Conservation (phyloP, 2,113 vertebrate genomes). For the Pterophyllum scalare region DNA sequence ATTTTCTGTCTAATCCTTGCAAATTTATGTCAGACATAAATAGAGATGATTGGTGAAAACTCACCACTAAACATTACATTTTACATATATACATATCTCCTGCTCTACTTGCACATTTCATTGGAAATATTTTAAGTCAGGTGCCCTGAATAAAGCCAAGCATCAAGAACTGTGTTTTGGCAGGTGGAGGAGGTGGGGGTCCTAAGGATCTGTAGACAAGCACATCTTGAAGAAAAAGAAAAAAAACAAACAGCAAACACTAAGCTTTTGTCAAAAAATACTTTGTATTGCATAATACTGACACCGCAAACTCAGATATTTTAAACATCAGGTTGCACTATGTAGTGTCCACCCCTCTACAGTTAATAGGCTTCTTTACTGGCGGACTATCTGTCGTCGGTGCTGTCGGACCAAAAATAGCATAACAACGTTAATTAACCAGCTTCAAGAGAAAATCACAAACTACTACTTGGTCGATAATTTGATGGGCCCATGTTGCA, state of each 20-base stretch:
- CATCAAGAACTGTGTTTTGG: not conserved
- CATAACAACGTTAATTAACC: not conserved
- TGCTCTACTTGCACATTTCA: no score
- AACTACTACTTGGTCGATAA: not conserved
- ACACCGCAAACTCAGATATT: not conserved
- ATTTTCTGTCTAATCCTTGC: not conserved
- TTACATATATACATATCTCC: no score
- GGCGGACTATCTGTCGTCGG: not conserved
- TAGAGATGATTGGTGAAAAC: no score
- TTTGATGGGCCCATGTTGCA: not conserved
- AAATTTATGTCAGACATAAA: not conserved
- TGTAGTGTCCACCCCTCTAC: not conserved
- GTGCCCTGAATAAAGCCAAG: not conserved
- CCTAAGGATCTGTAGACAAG: not conserved
- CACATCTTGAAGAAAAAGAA: not conserved
- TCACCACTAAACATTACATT: no score
- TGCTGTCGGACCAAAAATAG: not conserved
- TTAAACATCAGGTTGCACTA: not conserved
- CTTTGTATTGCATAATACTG: not conserved
- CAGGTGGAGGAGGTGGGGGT: not conserved
- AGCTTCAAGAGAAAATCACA: not conserved
- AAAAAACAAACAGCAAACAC: not conserved
- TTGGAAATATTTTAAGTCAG: not conserved
- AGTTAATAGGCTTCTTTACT: not conserved
- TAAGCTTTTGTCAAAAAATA: not conserved